phyloP scores from a whole-genome alignment of 2,113 vertebrate genomes.

The Gasterosteus nipponicus region DNA sequence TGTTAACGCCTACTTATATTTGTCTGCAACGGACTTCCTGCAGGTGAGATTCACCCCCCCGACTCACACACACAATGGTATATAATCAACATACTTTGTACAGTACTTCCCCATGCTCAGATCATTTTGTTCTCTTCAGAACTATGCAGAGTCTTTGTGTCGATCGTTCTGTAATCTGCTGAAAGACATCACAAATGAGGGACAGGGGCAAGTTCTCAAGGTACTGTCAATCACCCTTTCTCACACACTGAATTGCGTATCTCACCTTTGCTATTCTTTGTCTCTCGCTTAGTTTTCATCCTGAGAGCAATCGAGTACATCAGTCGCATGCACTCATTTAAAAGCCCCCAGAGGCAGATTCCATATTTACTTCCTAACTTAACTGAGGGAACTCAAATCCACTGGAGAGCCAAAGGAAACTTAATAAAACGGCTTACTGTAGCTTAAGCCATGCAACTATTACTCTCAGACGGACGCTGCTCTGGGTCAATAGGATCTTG shows the following conservation, averaged over 20 bases:
- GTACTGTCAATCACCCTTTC: slow-evolving; percentile 70
- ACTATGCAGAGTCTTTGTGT: slow-evolving; percentile 89
- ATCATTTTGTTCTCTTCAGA: slow-evolving; percentile 73
- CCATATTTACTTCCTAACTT: neutral
- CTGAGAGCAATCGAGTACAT: neutral
- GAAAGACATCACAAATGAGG: slow-evolving; percentile 93
- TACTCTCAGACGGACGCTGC: neutral
- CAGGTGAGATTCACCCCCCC: slow-evolving; percentile 83
- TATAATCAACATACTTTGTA: neutral
- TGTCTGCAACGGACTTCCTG: slow-evolving; percentile 92
- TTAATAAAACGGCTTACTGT: neutral
- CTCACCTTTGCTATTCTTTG: neutral
- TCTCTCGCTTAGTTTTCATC: neutral
- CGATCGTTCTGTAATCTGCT: slow-evolving; percentile 91
- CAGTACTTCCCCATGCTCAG: neutral
- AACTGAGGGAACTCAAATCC: neutral
- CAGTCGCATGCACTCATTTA: neutral
- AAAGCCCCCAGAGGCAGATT: neutral
- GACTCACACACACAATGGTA: neutral
- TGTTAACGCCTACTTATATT: slow-evolving; percentile 93
- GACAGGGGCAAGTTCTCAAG: slow-evolving; percentile 96
- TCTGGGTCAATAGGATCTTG: neutral
- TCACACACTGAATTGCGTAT: neutral
- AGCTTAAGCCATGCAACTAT: neutral
- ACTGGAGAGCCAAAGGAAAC: neutral